Base-by-base conservation (phyloP, 2,888 invertebrate species). In the Eilema griseolum region DNA sequence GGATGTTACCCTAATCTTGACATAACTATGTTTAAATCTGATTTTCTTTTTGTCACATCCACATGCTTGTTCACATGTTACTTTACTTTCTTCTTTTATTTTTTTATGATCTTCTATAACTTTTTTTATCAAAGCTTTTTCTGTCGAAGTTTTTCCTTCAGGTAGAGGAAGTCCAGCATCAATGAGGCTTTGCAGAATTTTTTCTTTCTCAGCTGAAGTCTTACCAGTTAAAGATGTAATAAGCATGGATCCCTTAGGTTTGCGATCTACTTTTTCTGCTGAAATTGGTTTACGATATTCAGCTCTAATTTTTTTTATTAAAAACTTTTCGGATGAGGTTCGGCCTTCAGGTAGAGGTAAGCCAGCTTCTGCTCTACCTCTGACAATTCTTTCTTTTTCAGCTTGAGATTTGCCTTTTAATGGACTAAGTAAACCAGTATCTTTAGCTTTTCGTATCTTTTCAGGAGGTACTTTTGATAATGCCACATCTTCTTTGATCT, bases 1-100 rank as follows among this genome's bases (percentile, higher is more conserved):
- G 23, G 92, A 91, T 10, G 91, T 92, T 0, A 93, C 92, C 82
- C 86, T 85, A 71, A 93, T 93, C 82, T 92, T 92, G 0, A 92
- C 88, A 52, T 92, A 92, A 76, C 92, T 92, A 59, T 92, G 91
- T 78, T 92, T 92, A 75, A 93, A 93, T 83, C 86, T 84, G 59
- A 92, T 92, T 88, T 92, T 92, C 75, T 92, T 92, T 74, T 88
- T 91, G 69, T 91, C 91, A 81, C 92, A 92, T 8, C 92, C 92
- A 77, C 92, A 92, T 24, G 84, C 90, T 63, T 87, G 84, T 66
- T 92, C 92, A 80, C 92, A 92, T 33, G 89, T 89, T 8, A 87
- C 82, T 60, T 90, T 64, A 64, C 64, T 64, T 52, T 52, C 52
- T 52, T n/a, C 52, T 80, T 24, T 70, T 63, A 80, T 89, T 3